phyloP scores from a whole-genome alignment of 2,797 vertebrate species.

The Melanotaenia trifasciata region DNA sequence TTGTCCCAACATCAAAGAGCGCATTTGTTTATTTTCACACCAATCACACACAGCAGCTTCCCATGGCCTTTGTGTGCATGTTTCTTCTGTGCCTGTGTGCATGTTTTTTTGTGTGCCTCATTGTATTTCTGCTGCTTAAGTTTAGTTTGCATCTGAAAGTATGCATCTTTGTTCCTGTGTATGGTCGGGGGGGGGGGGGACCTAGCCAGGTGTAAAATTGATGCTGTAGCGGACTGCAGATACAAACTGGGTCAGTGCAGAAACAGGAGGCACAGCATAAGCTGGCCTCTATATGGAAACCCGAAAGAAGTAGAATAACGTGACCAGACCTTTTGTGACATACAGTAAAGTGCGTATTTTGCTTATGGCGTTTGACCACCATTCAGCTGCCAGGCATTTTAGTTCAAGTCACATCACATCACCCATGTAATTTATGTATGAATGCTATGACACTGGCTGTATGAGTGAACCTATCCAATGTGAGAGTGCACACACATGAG shows the following conservation, averaged over 20 bases:
- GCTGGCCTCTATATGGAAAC: constrained; percentile 17
- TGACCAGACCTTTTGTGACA: constrained; percentile 25
- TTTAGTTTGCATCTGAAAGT: constrained; percentile 14
- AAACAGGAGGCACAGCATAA: constrained; percentile 35
- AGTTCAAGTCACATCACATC: constrained; percentile 5
- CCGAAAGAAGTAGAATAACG: constrained; percentile 8
- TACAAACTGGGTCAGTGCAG: constrained; percentile 70
- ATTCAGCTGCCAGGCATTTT: constrained; percentile 1
- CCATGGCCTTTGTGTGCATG: constrained; percentile 38
- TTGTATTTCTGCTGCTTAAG: constrained; percentile 16
- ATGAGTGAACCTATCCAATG: background rate
- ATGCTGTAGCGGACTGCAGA: constrained; percentile 59
- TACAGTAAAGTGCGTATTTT: background rate
- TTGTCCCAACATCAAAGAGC: constrained; percentile 67
- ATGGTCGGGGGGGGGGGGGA: constrained; percentile 37
- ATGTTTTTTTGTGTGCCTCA: constrained; percentile 4
- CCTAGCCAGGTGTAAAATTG: constrained; percentile 69
- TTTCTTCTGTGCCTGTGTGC: constrained; percentile 16
- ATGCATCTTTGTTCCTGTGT: constrained; percentile 18
- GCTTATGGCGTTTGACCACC: constrained; percentile 4
- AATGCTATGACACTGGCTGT: background rate
- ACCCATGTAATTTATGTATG: background rate
- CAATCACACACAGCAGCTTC: constrained; percentile 59
- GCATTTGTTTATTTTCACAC: constrained; percentile 71
- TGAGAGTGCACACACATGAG: background rate